Evolutionary conservation across 2,888 invertebrate species (phyloP).

Genomic region (Leptinotarsa haldemani): DNA sequence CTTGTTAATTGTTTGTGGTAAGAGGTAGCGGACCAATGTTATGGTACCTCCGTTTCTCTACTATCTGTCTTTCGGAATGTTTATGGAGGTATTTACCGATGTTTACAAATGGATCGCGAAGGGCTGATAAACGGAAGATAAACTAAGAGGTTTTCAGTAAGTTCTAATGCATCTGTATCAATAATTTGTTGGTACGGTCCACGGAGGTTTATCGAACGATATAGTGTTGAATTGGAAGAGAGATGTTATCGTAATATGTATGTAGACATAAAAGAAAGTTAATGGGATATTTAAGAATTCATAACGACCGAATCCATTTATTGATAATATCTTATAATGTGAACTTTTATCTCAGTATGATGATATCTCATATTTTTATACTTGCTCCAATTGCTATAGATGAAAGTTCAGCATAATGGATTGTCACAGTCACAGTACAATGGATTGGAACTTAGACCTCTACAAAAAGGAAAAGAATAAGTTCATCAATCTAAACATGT

Average conservation of each 20-base stretch:
- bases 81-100: conserved; percentile 52
- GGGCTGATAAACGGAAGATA: conserved; percentile 42
- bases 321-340: no score
- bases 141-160: conserved; percentile 27
- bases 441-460: conserved; percentile 96
- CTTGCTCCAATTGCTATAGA: no score
- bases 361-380: no score
- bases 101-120: conserved; percentile 50
- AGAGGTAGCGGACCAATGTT: conserved; percentile 37
- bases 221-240: background rate
- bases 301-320: no score
- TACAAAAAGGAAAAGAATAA: conserved; percentile 61
- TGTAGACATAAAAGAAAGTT: background rate
- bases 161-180: conserved; percentile 30
- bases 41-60: conserved; percentile 31
- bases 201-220: background rate
- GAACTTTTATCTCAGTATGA: no score
- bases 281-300: background rate
- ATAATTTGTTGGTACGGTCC: conserved; percentile 7
- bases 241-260: background rate
- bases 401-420: no score
- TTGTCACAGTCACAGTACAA: conserved; percentile 99
- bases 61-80: conserved; percentile 43
- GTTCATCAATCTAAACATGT: conserved; percentile 9
- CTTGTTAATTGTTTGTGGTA: conserved; percentile 46